Evolutionary conservation across 2,113 vertebrate genomes (phyloP), one percentile per base, ranked within the genome.

Genomic region (Puffinus mauretanicus): DNA sequence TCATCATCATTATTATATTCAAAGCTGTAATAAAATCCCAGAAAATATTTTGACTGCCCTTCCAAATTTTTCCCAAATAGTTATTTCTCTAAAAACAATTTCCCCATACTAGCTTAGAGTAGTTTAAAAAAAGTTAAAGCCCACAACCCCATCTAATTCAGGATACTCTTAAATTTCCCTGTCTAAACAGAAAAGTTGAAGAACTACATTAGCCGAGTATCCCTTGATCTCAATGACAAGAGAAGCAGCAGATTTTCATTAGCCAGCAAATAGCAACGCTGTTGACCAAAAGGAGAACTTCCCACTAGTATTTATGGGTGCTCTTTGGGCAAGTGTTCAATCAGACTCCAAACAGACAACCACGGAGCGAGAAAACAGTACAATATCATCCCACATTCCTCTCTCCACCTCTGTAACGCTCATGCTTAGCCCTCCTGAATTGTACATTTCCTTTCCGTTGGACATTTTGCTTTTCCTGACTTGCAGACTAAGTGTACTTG

Each of bases 261-360:
- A 88, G 21, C 32, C 71, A 93, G 87, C 16, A 88, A 90, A 91
- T 0, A 93, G 70, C 32, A 80, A 47, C 0, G 6, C 36, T 76
- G 51, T 29, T 82, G 76, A 76, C 76, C 13, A 5, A 81, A 86
- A 71, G 40, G 65, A 93, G 54, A 85, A 58, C 27, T 83, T 97
- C 71, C 81, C 88, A 73, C 82, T 91, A 62, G n/a, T 89, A 89
- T 82, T 96, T 96, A 82, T 79, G 86, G 78, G 71, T 52, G 57
- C 49, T 90, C 71, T 88, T 61, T 34, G 54, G 77, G 85, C 71
- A 95, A 92, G 20, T 10, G 30, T 69, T 90, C 72, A 90, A 82
- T 78, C 13, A 57, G 36, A 58, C 26, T 60, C 49, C 86, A n/a
- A 36, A 54, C 32, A 93, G 71, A 69, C 81, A 85, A 36, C 77